These are phyloP conservation scores for Thamnaconus septentrionalis DNA, from an alignment of 2,113 vertebrate genomes.

Conservation along the genomic window DNA sequence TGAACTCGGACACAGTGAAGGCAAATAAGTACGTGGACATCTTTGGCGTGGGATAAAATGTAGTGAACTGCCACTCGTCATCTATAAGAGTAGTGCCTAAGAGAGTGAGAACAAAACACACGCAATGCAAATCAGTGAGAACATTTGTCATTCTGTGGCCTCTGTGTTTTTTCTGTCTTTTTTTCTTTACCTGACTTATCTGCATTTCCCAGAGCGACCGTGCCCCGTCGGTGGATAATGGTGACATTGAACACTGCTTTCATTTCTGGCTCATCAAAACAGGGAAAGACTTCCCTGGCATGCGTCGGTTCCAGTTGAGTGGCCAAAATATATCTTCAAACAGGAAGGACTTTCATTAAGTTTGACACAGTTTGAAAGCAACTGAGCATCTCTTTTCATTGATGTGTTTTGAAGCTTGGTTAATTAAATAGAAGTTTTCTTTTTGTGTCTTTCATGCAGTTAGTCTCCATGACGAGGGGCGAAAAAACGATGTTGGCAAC, in stretches of 20 bases:
- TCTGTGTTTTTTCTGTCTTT: too few relatives aligned
- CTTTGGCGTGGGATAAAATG: conserved; percentile 45
- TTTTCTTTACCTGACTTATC: fast-evolving
- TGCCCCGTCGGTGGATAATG: conserved; percentile 60
- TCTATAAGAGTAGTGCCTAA: fast-evolving
- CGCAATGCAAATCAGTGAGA: too few relatives aligned
- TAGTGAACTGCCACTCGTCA: conserved; percentile 46
- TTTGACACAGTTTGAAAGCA: background rate
- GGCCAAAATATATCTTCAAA: conserved; percentile 82
- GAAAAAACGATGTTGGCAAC: too few relatives aligned
- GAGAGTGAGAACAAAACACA: background rate
- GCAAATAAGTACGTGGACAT: conserved; percentile 81
- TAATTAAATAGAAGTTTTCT: too few relatives aligned
- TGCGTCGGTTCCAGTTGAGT: conserved; percentile 83
- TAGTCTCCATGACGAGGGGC: too few relatives aligned
- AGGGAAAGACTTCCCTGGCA: conserved; percentile 89
- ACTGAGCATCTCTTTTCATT: too few relatives aligned
- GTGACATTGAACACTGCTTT: conserved; percentile 86
- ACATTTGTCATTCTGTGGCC: too few relatives aligned
- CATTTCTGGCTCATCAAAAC: conserved; percentile 94
- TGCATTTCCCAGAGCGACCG: conserved; percentile 77
- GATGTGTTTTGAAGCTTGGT: too few relatives aligned
- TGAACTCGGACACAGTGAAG: conserved; percentile 66
- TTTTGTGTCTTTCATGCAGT: too few relatives aligned
- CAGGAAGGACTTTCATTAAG: conserved; percentile 2